Evolutionary conservation across 2,888 invertebrate species (phyloP).

Genomic region (Cataglyphis livida): DNA sequence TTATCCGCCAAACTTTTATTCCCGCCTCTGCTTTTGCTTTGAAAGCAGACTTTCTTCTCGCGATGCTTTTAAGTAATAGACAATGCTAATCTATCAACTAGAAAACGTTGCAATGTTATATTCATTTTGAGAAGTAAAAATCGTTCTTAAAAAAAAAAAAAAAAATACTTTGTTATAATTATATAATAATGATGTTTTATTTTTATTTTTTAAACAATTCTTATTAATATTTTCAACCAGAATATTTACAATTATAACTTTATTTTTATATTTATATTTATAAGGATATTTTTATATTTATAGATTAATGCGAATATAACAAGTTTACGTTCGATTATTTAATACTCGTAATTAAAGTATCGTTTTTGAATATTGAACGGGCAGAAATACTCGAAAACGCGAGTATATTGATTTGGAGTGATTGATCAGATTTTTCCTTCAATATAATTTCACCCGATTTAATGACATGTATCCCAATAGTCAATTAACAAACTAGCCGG

Average conservation of each 20-base stretch:
- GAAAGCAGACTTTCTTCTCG: slow-evolving; percentile 7
- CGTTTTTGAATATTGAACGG: neutral
- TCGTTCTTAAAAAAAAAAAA: neutral
- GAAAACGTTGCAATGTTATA: neutral
- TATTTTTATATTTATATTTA: neutral
- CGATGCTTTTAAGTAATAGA: slow-evolving; percentile 22
- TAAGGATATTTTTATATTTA: neutral
- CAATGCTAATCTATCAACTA: neutral
- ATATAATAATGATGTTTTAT: neutral
- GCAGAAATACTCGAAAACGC: slow-evolving; percentile 10
- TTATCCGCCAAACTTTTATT: slow-evolving; percentile 2
- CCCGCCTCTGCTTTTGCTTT: neutral
- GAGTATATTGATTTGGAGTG: slow-evolving; percentile 6
- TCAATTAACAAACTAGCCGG: slow-evolving; percentile 61
- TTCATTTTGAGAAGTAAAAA: neutral
- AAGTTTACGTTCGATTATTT: neutral
- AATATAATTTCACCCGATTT: slow-evolving; percentile 29
- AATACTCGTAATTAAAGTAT: neutral
- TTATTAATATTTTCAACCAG: neutral
- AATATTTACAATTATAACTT: neutral
- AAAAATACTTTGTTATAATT: neutral
- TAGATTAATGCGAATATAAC: neutral
- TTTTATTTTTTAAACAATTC: neutral
- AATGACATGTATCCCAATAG: slow-evolving; percentile 53
- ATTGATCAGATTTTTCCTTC: slow-evolving; percentile 32